These are phyloP conservation scores for Chrysolina oricalcia DNA, from an alignment of 2,888 invertebrate genomes.

Conservation along the genomic window DNA sequence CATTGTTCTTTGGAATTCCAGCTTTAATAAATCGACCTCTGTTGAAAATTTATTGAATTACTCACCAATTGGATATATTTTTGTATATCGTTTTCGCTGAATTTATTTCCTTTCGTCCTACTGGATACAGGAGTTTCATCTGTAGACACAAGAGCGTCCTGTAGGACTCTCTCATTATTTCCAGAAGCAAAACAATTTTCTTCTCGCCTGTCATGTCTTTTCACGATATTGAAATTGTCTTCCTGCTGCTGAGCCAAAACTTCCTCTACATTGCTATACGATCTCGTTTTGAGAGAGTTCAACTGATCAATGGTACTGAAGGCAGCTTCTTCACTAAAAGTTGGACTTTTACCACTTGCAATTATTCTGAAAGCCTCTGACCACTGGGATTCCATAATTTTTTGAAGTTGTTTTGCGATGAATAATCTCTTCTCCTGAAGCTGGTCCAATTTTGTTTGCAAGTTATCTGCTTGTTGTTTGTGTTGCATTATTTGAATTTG, in stretches of 20 bases:
- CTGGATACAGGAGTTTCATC: constrained; percentile 56
- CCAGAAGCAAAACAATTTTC: constrained; percentile 50
- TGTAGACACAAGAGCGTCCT: constrained; percentile 33
- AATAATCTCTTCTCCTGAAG: constrained; percentile 68
- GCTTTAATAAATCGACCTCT: neutral
- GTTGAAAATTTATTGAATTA: neutral
- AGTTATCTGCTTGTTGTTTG: constrained; percentile 78
- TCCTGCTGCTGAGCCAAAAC: constrained; percentile 44
- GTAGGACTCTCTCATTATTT: constrained; percentile 42
- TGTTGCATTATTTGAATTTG: constrained; percentile 82
- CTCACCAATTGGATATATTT: constrained; percentile 43
- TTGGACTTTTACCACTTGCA: constrained; percentile 68
- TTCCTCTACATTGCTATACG: constrained; percentile 51
- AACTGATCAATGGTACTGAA: constrained; percentile 60
- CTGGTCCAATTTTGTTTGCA: constrained; percentile 76
- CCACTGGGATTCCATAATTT: constrained; percentile 86
- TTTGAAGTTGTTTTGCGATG: constrained; percentile 81
- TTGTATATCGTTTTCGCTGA: constrained; percentile 39
- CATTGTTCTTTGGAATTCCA: too few relatives aligned
- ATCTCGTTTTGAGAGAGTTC: constrained; percentile 64
- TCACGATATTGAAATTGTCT: constrained; percentile 33
- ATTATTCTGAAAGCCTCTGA: constrained; percentile 83
- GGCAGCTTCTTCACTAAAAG: constrained; percentile 43
- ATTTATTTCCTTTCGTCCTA: constrained; percentile 35
- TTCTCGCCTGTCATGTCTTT: constrained; percentile 34